Conservation (phyloP, 2,888 invertebrate species). For the Poecilobothrus nobilitatus region DNA sequence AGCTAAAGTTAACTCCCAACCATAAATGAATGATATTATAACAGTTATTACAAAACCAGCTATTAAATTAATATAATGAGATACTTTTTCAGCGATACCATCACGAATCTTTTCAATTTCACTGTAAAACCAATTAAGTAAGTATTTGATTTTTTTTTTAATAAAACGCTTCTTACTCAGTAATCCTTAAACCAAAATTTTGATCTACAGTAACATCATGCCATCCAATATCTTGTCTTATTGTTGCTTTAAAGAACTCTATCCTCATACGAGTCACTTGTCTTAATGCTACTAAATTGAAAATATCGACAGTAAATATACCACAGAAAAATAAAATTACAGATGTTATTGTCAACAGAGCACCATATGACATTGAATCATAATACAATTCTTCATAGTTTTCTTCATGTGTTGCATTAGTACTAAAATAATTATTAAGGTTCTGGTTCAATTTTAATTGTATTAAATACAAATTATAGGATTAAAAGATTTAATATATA, state of each 20-base stretch:
- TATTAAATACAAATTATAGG: too few species aligned
- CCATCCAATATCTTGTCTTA: constrained; percentile 64
- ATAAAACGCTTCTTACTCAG: constrained; percentile 49
- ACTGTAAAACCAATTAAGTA: constrained; percentile 40
- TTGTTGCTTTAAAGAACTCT: constrained; percentile 53
- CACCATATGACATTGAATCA: constrained; percentile 55
- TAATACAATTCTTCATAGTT: constrained; percentile 52
- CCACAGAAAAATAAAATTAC: constrained; percentile 53
- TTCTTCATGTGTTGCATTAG: constrained; percentile 48
- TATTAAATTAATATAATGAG: constrained; percentile 59
- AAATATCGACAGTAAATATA: constrained; percentile 54
- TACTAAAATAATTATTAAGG: constrained; percentile 33
- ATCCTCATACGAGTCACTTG: constrained; percentile 51
- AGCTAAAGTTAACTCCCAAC: constrained; percentile 76
- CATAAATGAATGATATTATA: constrained; percentile 60
- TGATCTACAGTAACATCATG: constrained; percentile 60
- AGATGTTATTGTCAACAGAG: constrained; percentile 50
- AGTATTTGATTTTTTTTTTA: background rate
- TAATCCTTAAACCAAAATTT: constrained; percentile 63
- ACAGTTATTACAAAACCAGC: constrained; percentile 39
- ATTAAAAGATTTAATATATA: too few species aligned
- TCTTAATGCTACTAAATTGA: constrained; percentile 56
- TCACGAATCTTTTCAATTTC: constrained; percentile 70
- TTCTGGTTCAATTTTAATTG: too few species aligned
- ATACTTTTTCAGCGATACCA: constrained; percentile 74